Conservation (phyloP, 2,113 vertebrate genomes). For the Polyodon spathula region DNA sequence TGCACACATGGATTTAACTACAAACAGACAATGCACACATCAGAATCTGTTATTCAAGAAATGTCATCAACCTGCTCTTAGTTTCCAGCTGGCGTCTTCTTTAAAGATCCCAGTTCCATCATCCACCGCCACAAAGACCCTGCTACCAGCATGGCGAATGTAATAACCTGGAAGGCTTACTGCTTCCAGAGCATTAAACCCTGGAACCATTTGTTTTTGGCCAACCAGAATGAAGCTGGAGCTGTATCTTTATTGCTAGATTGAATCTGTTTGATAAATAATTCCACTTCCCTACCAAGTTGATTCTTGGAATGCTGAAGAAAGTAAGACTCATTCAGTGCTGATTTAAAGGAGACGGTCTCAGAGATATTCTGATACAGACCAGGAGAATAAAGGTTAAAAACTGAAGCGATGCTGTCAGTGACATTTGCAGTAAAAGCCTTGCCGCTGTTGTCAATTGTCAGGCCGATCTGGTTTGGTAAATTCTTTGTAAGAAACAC, state of each 20-base stretch:
- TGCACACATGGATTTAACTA: too few relatives aligned
- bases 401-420: not conserved
- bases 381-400: not conserved
- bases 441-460: not conserved
- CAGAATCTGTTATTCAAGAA: not conserved
- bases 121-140: constrained; percentile 4
- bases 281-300: not conserved
- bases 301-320: not conserved
- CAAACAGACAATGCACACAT: too few relatives aligned
- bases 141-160: not conserved
- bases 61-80: not conserved
- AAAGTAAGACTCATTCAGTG: constrained; percentile 2
- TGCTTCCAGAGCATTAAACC: not conserved
- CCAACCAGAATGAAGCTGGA: constrained; percentile 2
- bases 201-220: constrained; percentile 2
- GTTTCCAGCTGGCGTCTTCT: constrained; percentile 11
- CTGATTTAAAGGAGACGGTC: constrained; percentile 2
- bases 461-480: not conserved
- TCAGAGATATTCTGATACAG: constrained; percentile 3
- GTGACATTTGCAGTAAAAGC: not conserved
- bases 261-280: constrained; percentile 5
- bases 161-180: constrained; percentile 1
- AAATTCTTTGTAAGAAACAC: not conserved
- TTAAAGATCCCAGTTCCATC: constrained; percentile 1
- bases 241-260: not conserved